These are phyloP conservation scores for Aleadryas rufinucha DNA, from an alignment of 2,113 vertebrate species.

Conservation along the genomic window DNA sequence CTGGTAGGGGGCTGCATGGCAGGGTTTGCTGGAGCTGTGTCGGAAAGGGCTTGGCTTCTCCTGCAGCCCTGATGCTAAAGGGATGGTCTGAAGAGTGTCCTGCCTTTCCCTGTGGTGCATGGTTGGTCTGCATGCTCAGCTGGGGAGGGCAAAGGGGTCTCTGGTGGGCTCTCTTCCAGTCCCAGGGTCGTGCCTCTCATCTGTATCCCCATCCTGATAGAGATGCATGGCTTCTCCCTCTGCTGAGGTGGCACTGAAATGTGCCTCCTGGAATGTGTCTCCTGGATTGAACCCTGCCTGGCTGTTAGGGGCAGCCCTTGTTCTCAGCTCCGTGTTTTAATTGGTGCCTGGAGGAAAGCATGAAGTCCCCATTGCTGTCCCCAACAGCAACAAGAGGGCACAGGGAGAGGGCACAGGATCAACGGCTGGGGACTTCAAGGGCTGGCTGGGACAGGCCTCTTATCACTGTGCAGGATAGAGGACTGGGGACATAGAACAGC, in stretches of 20 bases:
- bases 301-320: neutral
- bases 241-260: neutral
- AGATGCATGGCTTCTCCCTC: neutral
- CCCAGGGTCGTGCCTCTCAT: neutral
- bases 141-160: neutral
- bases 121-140: neutral
- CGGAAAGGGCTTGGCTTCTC: neutral
- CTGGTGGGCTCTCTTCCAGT: neutral
- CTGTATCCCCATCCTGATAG: accelerated
- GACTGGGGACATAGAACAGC: no score
- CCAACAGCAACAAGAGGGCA: neutral
- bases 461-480: neutral
- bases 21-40: neutral
- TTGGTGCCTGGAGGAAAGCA: neutral
- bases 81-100: neutral
- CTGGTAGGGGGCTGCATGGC: neutral
- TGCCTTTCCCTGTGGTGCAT: neutral
- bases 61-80: neutral
- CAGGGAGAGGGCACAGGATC: neutral
- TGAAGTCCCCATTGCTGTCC: neutral
- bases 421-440: neutral
- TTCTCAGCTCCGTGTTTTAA: neutral
- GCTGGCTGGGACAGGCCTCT: accelerated
- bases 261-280: neutral
- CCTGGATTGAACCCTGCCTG: neutral